Conservation (phyloP, 2,888 invertebrate genomes). For the Stenichneumon culpator region DNA sequence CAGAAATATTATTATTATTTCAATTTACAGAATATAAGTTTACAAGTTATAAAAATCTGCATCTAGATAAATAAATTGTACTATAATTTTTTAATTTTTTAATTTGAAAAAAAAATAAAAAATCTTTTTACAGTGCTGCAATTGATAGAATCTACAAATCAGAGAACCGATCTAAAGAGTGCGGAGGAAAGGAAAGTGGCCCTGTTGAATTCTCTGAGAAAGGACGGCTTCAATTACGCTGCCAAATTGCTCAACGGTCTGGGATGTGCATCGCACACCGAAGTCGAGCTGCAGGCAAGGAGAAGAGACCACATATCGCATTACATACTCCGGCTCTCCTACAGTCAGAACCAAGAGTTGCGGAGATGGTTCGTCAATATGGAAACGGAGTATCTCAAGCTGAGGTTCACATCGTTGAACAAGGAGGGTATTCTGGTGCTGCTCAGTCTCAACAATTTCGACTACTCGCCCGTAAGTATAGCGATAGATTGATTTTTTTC, state of each 20-base stretch:
- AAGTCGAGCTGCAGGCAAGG: constrained; percentile 89
- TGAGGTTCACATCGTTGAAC: constrained; percentile 90
- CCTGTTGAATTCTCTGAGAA: constrained; percentile 88
- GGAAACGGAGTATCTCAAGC: constrained; percentile 96
- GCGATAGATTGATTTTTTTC: background rate
- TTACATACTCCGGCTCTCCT: constrained; percentile 96
- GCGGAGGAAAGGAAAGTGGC: constrained; percentile 89
- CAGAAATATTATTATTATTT: no score
- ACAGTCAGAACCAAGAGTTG: constrained; percentile 94
- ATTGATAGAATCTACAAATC: constrained; percentile 90
- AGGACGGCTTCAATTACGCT: constrained; percentile 89
- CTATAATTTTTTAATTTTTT: background rate
- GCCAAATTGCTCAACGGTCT: constrained; percentile 88
- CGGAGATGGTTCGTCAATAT: constrained; percentile 95
- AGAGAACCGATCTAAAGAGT: constrained; percentile 88
- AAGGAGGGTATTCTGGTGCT: constrained; percentile 89
- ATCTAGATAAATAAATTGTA: background rate
- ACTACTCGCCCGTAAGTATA: constrained; percentile 87
- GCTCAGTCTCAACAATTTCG: constrained; percentile 89
- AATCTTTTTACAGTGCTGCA: constrained; percentile 87
- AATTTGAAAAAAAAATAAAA: background rate
- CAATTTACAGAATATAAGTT: no score
- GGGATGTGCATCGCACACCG: constrained; percentile 86
- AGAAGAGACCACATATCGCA: constrained; percentile 96
- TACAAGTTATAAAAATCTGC: no score